Base-by-base conservation (phyloP, 1,140 invertebrate genomes). In the Rhopalosiphum padi region DNA sequence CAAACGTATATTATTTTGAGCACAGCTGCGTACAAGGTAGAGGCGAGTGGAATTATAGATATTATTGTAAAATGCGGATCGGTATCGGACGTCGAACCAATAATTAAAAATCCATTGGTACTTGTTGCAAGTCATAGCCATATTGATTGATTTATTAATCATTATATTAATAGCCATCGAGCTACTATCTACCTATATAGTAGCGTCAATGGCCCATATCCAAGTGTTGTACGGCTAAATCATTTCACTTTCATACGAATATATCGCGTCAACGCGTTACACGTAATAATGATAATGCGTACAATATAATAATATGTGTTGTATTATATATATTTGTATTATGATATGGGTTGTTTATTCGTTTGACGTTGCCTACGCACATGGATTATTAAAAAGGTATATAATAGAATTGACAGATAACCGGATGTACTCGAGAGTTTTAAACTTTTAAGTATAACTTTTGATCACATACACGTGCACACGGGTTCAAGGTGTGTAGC, bases 171-270 rank as follows among this genome's bases (percentile, higher is more conserved):
- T 35, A 15, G n/a, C n/a, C 46, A 35, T 8, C 21, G 9, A 51
- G 22, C 18, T 37, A 77, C 30, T 68, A 18, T 77, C 60, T n/a
- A n/a, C n/a, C 60, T n/a, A 77, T 77, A 77, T 37, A 21, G 22
- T 23, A 37, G 22, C 87, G 48, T 53, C 21, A 51, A 37, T 53
- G 87, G 87, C 48, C 87, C 87, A 53, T 25, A 89, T 89, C 21
- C 46, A 89, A 51, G 30, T 46, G 30, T 23, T 30, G 11, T 89
- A 23, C n/a, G 46, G 8, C 15, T 53, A 89, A 89, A 53, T 51
- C 30, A 35, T 89, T 89, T 89, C 87, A 53, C 87, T 89, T 89
- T 89, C n/a, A 18, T n/a, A n/a, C 60, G 15, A 77, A 89, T 89
- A 89, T 89, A 53, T 35, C 48, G 5, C n/a, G n/a, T 11, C 9